phyloP scores from a whole-genome alignment of 2,797 vertebrate species.

The Xiphorhynchus erythropygius region DNA sequence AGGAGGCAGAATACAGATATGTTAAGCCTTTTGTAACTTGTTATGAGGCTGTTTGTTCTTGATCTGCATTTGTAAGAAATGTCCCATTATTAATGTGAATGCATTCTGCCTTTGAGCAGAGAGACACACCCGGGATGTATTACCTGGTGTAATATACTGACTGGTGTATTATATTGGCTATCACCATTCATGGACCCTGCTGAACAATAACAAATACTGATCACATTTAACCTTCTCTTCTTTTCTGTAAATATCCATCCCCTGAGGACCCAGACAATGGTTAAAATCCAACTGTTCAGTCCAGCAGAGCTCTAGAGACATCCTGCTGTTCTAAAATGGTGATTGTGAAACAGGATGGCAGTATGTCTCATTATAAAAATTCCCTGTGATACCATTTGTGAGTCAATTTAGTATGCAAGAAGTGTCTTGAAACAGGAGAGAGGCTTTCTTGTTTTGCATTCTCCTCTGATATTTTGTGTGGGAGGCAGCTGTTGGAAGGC shows the following conservation, averaged over 20 bases:
- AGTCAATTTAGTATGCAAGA: constrained; percentile 11
- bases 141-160: neutral
- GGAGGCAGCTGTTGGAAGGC: constrained; percentile 11
- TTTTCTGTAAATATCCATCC: neutral
- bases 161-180: neutral
- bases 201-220: neutral
- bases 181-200: neutral
- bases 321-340: neutral
- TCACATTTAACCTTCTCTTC: neutral
- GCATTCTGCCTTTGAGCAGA: neutral
- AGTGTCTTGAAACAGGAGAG: neutral
- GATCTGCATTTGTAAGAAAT: neutral
- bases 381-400: neutral
- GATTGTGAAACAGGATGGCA: neutral
- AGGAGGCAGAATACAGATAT: neutral
- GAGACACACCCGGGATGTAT: neutral
- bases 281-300: neutral
- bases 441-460: neutral
- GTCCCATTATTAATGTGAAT: neutral
- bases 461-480: constrained; percentile 6
- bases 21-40: neutral
- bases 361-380: neutral
- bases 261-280: neutral
- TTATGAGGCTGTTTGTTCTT: neutral
- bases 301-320: neutral